phyloP scores from a whole-genome alignment of 2,113 vertebrate species.

The Heloderma charlesbogerti region DNA sequence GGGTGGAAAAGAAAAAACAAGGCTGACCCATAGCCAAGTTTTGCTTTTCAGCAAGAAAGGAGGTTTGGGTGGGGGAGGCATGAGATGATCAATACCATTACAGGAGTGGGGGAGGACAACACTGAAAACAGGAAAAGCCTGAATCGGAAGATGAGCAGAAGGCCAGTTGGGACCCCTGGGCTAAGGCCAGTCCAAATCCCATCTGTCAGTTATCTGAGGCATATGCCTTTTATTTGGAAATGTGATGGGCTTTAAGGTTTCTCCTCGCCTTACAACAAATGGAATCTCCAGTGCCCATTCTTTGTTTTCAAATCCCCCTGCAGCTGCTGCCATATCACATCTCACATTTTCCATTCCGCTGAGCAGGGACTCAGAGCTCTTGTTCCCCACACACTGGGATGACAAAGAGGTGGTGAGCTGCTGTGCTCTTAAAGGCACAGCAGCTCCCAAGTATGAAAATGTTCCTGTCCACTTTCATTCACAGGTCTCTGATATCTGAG shows the following conservation, averaged over 20 bases:
- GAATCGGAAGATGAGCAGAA: conserved; percentile 9
- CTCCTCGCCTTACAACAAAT: conserved; percentile 49
- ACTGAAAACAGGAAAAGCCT: background rate
- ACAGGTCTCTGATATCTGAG: background rate
- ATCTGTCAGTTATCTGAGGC: accelerated
- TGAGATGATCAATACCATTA: background rate
- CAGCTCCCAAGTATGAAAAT: background rate
- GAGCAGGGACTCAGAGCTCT: conserved; percentile 56
- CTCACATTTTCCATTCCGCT: conserved; percentile 74
- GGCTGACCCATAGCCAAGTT: background rate
- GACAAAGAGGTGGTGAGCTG: conserved; percentile 16
- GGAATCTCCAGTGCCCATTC: conserved; percentile 58
- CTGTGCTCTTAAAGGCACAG: conserved; percentile 28
- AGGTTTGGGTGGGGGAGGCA: accelerated
- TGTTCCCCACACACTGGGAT: conserved; percentile 27
- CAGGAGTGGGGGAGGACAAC: background rate
- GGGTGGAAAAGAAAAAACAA: background rate
- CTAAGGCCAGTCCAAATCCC: background rate
- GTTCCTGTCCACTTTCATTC: background rate
- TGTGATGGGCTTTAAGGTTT: conserved; percentile 29
- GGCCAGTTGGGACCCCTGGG: background rate
- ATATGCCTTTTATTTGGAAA: background rate
- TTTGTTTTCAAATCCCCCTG: conserved; percentile 69
- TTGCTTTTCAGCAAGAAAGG: background rate
- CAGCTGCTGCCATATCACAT: conserved; percentile 73